phyloP scores from a whole-genome alignment of 2,888 invertebrate species.

The Hetaerina titia region DNA sequence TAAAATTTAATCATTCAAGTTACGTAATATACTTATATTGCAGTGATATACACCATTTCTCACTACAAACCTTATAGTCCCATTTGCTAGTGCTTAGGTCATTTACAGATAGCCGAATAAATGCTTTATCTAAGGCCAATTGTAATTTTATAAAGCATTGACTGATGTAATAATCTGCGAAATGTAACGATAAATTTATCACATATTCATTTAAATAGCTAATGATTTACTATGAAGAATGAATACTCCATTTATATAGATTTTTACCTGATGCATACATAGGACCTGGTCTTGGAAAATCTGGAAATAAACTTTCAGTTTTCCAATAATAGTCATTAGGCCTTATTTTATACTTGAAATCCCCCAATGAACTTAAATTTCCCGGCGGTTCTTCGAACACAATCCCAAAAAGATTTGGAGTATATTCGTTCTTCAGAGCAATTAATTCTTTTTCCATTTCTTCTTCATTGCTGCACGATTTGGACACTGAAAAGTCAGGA shows the following conservation, averaged over 20 bases:
- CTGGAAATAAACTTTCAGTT: neutral
- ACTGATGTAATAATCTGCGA: slow-evolving; percentile 70
- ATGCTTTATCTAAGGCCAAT: slow-evolving; percentile 71
- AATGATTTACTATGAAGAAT: neutral
- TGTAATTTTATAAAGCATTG: slow-evolving; percentile 72
- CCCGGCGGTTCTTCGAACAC: neutral
- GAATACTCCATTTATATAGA: neutral
- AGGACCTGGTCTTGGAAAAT: neutral
- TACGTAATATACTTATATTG: neutral
- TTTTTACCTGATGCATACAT: neutral
- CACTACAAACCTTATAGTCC: neutral
- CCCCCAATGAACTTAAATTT: neutral
- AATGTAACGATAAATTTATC: neutral
- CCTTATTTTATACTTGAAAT: slow-evolving; percentile 45
- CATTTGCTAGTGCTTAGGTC: neutral
- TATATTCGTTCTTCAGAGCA: neutral
- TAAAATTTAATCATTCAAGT: neutral
- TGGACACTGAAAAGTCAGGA: neutral
- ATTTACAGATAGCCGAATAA: slow-evolving; percentile 69
- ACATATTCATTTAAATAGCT: neutral
- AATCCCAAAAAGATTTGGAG: slow-evolving; percentile 44
- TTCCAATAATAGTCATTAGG: slow-evolving; percentile 14
- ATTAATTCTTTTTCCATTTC: slow-evolving; percentile 12
- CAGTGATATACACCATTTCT: neutral
- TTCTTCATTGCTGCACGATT: neutral